Percentiles rank a stretch among this genome's conserved stretches.
Conservation (phyloP, 2,797 vertebrate genomes). For the Staurois parvus region DNA sequence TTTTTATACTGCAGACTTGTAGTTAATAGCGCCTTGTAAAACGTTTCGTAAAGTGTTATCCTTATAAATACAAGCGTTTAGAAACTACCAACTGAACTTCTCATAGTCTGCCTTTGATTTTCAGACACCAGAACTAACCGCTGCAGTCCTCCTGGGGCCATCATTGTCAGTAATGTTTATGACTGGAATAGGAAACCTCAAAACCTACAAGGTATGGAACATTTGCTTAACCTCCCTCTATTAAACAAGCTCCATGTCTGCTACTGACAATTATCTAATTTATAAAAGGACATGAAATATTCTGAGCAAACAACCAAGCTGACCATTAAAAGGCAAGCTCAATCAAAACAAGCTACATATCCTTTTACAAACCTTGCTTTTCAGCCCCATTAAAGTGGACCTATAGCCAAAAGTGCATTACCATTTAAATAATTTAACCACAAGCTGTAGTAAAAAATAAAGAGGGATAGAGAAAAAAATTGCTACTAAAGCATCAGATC, state of each 20-base stretch:
- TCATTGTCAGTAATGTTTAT: conserved; percentile 56
- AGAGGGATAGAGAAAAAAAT: not conserved
- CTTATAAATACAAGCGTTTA: not conserved
- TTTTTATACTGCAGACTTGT: no score
- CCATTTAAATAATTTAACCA: no score
- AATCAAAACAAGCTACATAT: conserved; percentile 28
- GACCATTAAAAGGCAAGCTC: conserved; percentile 35
- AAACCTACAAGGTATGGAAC: conserved; percentile 57
- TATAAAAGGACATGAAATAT: conserved; percentile 54
- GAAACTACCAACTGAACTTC: not conserved
- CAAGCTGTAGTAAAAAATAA: not conserved
- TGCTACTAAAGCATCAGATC: no score
- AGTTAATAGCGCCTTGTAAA: not conserved
- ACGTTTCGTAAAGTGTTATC: not conserved
- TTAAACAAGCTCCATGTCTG: conserved; percentile 48
- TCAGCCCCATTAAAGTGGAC: not conserved
- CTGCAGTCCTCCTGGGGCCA: conserved; percentile 1
- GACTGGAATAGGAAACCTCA: conserved; percentile 58
- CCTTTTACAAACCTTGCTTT: conserved; percentile 16
- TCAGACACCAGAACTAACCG: conserved; percentile 1
- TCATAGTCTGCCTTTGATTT: not conserved
- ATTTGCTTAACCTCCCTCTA: conserved; percentile 55
- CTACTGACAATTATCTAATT: conserved; percentile 60
- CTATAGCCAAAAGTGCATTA: no score
- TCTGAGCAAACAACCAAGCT: conserved; percentile 48